phyloP scores from a whole-genome alignment of 1,140 invertebrate genomes.

The Drosophila paulistorum region DNA sequence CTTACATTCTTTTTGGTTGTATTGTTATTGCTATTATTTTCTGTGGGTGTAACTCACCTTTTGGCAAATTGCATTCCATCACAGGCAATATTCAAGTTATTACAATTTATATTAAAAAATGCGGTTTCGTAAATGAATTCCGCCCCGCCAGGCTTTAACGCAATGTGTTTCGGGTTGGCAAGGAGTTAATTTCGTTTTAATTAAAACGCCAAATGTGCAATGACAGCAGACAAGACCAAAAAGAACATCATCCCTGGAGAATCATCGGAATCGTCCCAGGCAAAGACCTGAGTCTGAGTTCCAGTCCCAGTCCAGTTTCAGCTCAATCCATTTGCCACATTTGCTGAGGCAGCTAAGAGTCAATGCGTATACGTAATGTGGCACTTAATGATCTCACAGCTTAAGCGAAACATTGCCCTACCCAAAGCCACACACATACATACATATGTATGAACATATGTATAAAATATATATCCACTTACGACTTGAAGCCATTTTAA shows the following conservation, averaged over 20 bases:
- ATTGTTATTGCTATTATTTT: constrained; percentile 23
- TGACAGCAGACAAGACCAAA: constrained; percentile 33
- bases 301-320: neutral
- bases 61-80: constrained; percentile 1
- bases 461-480: constrained; percentile 9
- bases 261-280: constrained; percentile 20
- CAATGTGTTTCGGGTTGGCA: constrained; percentile 17
- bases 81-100: neutral
- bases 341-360: constrained; percentile 38
- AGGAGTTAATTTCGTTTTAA: constrained; percentile 75
- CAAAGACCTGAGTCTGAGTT: no score
- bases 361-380: constrained; percentile 66
- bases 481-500: constrained; percentile 42
- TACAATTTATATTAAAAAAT: constrained; percentile 4
- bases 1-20: neutral
- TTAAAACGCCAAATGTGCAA: constrained; percentile 70
- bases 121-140: neutral
- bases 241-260: constrained; percentile 23
- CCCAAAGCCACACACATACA: constrained; percentile 16
- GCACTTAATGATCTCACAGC: constrained; percentile 61
- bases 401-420: constrained; percentile 51
- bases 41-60: constrained; percentile 13
- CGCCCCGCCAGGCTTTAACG: neutral
- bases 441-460: neutral
- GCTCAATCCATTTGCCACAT: neutral